Evolutionary conservation across 2,888 invertebrate species (phyloP), one percentile per base, ranked within the genome.

Genomic region (Anthophora plumipes): DNA sequence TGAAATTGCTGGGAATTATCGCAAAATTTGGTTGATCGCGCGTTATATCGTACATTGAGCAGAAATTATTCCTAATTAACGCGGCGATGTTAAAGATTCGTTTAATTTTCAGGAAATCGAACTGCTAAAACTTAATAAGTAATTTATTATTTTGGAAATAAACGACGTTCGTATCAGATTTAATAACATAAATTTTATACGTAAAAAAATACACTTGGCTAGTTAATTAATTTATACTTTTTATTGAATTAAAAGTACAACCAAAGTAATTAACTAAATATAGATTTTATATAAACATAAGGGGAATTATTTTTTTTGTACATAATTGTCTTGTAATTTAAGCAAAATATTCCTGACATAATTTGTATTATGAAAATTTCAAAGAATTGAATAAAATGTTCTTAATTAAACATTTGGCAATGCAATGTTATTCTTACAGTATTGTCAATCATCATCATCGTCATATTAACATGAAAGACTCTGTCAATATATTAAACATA

Each of bases 401-500:
- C 61, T 55, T 22, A 41, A 43, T 59, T 9, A 43, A 73, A 71
- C 37, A 37, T 48, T 39, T 46, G 8, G 3, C 46, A 43, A 54
- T 50, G 20, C 6, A 50, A 8, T 9, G 5, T 46, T 22, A 5
- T 54, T 6, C 8, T 43, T 37, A 59, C 17, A 61, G 46, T 22
- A 31, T 37, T 31, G 8, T 57, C 5, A 54, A 37, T 25, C 31
- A 9, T 2, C 1, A 17, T 31, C 9, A 48, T 54, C 4, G 17
- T n/a, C 22, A n/a, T n/a, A n/a, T n/a, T 50, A 46, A 22, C 4
- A 39, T 59, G 4, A 31, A n/a, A 39, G 25, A 54, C 73, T 54
- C 43, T 61, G 17, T 75, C 17, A 59, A 50, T 39, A 20, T 37
- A 31, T 4, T 67, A 77, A 75, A 17, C 48, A 67, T 67, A 68